phyloP scores from a whole-genome alignment of 2,888 invertebrate species.

The Ceraclea dissimilis region DNA sequence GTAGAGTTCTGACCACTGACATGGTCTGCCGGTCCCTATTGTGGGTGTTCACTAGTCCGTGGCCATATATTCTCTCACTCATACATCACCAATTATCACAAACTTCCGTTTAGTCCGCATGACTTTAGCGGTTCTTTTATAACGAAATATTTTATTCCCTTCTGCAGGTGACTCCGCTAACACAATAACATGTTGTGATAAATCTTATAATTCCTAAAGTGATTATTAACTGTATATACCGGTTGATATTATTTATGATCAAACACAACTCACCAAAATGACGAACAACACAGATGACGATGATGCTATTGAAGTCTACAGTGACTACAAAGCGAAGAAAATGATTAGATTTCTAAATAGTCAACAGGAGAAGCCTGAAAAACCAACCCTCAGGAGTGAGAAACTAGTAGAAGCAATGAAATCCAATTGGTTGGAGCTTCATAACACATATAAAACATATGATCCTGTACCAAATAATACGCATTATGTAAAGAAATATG shows the following conservation, averaged over 20 bases:
- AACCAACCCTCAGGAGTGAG: conserved; percentile 36
- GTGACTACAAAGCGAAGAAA: conserved; percentile 34
- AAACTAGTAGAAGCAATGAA: conserved; percentile 47
- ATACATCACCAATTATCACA: not conserved
- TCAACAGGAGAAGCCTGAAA: conserved; percentile 36
- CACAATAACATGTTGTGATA: not conserved
- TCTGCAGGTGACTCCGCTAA: conserved; percentile 1
- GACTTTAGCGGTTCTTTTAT: conserved; percentile 1
- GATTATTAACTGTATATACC: not conserved
- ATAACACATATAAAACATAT: conserved; percentile 43
- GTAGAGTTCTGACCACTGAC: not conserved
- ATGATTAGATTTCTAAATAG: conserved; percentile 36
- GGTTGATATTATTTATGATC: not conserved
- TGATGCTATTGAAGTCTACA: conserved; percentile 32
- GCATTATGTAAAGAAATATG: conserved; percentile 11
- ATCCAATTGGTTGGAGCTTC: conserved; percentile 49
- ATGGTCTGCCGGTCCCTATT: conserved; percentile 5
- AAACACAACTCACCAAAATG: conserved; percentile 19
- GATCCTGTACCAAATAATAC: conserved; percentile 29
- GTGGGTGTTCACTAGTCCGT: conserved; percentile 6
- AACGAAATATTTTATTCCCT: not conserved
- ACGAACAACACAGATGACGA: conserved; percentile 29
- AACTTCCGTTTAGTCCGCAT: conserved; percentile 3
- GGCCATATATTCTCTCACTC: conserved; percentile 1
- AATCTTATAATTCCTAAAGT: not conserved